Percentiles rank a stretch among this genome's conserved stretches.
Conservation (phyloP, 1,140 invertebrate genomes). For the Sycophaga agraensis region DNA sequence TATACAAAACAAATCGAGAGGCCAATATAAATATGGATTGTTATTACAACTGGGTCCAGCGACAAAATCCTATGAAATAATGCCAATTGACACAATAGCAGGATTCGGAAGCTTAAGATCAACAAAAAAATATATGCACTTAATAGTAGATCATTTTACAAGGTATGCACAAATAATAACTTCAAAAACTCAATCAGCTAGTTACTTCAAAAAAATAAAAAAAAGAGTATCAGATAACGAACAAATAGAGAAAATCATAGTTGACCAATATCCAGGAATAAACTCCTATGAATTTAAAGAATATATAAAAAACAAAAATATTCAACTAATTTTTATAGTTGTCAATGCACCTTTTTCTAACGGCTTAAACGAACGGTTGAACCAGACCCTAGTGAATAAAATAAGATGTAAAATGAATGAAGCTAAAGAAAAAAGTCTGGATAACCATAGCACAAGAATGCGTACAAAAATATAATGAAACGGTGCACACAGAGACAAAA, state of each 20-base stretch:
- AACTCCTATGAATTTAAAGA: slow-evolving; percentile 30
- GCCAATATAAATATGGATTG: slow-evolving; percentile 23
- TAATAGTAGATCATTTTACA: slow-evolving; percentile 41
- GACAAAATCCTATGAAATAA: slow-evolving; percentile 43
- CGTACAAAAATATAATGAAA: too few relatives aligned
- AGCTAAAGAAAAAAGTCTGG: too few relatives aligned
- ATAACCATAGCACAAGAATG: too few relatives aligned
- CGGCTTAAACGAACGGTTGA: slow-evolving; percentile 26
- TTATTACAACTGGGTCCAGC: slow-evolving; percentile 35
- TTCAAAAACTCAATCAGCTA: slow-evolving; percentile 43
- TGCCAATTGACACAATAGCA: slow-evolving; percentile 44
- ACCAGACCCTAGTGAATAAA: too few relatives aligned
- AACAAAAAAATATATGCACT: slow-evolving; percentile 43
- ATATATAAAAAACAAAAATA: slow-evolving; percentile 17
- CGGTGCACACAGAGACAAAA: too few relatives aligned
- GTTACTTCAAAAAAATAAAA: slow-evolving; percentile 46
- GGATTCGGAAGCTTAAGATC: slow-evolving; percentile 40
- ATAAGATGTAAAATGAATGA: too few relatives aligned
- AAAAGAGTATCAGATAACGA: too few relatives aligned
- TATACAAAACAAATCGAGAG: slow-evolving; percentile 32
- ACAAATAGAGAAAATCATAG: slow-evolving; percentile 27
- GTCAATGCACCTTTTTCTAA: slow-evolving; percentile 22
- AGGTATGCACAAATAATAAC: slow-evolving; percentile 43
- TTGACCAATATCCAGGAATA: slow-evolving; percentile 30
- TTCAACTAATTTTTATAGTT: slow-evolving; percentile 21